A percentile compares a stretch with the other conserved stretches of the same genome.
Evolutionary conservation across 2,797 vertebrate genomes (phyloP).

Genomic region (Cirrhinus mrigala): DNA sequence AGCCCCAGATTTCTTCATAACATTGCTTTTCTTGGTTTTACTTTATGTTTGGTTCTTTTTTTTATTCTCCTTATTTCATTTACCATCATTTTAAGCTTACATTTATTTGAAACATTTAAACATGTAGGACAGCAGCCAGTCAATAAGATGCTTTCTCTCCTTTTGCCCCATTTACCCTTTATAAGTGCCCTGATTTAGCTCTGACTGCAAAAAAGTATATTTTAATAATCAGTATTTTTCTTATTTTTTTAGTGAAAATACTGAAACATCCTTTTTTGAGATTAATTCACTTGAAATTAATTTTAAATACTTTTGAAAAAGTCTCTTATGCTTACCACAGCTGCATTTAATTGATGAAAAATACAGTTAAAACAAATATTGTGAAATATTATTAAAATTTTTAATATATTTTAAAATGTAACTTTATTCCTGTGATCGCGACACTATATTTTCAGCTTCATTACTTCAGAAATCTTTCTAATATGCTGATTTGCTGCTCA

Average conservation of each 20-base stretch:
- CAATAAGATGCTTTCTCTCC: neutral
- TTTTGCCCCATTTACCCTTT: neutral
- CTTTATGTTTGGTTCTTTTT: slow-evolving; percentile 24
- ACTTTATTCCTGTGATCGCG: too few species aligned
- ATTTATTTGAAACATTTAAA: neutral
- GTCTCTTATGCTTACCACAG: too few species aligned
- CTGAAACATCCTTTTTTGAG: too few species aligned
- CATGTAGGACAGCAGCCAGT: neutral
- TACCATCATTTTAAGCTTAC: neutral
- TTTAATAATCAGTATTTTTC: neutral
- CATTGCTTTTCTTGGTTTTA: slow-evolving; percentile 9
- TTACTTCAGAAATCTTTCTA: too few species aligned
- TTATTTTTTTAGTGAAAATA: too few species aligned
- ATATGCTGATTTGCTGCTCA: too few species aligned
- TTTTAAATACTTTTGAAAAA: too few species aligned
- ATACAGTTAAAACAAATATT: too few species aligned
- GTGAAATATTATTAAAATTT: too few species aligned
- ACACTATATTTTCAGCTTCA: too few species aligned
- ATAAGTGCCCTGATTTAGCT: neutral
- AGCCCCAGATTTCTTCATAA: slow-evolving; percentile 13
- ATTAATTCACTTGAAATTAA: neutral
- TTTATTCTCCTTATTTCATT: slow-evolving; percentile 2
- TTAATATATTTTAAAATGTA: too few species aligned
- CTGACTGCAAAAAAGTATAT: neutral
- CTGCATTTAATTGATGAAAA: too few species aligned